phyloP scores from a whole-genome alignment of 2,888 invertebrate species.

The Drosophila infuscata region DNA sequence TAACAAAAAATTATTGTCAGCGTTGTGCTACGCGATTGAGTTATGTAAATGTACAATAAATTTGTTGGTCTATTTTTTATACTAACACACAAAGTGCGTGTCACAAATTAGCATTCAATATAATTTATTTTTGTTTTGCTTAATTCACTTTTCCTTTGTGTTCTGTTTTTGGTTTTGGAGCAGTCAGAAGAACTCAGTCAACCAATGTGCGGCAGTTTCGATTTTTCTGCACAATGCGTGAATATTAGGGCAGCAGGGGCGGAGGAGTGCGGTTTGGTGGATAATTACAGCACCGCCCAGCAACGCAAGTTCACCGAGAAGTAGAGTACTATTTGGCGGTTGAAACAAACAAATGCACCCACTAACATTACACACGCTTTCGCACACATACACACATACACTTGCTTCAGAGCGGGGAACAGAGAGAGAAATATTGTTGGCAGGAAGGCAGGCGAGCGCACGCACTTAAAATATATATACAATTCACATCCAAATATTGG shows the following conservation, averaged over 20 bases:
- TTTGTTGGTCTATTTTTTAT: slow-evolving; percentile 30
- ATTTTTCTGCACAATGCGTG: slow-evolving; percentile 47
- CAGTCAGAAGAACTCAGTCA: slow-evolving; percentile 14
- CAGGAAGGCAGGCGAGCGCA: neutral
- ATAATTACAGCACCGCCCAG: slow-evolving; percentile 57
- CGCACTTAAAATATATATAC: slow-evolving; percentile 19
- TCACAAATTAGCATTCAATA: slow-evolving; percentile 24
- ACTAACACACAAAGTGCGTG: slow-evolving; percentile 16
- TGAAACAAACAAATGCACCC: slow-evolving; percentile 55
- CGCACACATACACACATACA: neutral
- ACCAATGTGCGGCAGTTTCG: slow-evolving; percentile 57
- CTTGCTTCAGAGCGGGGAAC: slow-evolving; percentile 6
- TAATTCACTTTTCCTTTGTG: slow-evolving; percentile 24
- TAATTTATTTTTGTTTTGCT: slow-evolving; percentile 28
- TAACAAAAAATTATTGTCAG: slow-evolving; percentile 28
- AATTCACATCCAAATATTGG: slow-evolving; percentile 19
- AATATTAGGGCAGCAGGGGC: neutral
- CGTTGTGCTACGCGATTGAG: slow-evolving; percentile 13
- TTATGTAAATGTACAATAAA: slow-evolving; percentile 46
- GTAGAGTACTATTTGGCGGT: slow-evolving; percentile 41
- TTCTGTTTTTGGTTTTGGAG: slow-evolving; percentile 15
- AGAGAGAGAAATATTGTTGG: slow-evolving; percentile 2
- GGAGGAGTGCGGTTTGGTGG: neutral
- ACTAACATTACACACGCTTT: slow-evolving; percentile 19
- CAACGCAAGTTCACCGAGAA: slow-evolving; percentile 54